Base-by-base conservation (phyloP, 1,140 invertebrate species). In the Drosophila teissieri region DNA sequence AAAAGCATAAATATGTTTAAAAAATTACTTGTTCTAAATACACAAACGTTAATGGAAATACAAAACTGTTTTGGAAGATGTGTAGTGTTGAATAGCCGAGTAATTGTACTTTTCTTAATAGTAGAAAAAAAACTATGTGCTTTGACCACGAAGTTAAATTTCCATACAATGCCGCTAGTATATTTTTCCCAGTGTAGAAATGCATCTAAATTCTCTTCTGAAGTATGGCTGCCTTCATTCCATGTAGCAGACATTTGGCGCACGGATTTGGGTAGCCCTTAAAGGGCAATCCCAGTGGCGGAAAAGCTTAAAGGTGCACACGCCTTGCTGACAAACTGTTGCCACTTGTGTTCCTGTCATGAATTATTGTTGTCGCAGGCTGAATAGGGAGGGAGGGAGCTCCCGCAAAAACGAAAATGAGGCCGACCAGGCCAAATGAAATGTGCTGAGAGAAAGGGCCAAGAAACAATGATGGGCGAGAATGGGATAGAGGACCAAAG, bases 281-380 rank as follows among this genome's bases (percentile, higher is more conserved):
- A 69, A 84, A 84, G 77, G 42, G 48, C 56, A 42, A 36, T 45
- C 53, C 39, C 31, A 45, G 24, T 46, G 36, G n/a, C 22, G 27
- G 40, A 27, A n/a, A 51, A 44, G 17, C 57, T 86, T 86, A 77
- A 88, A 86, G 83, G 65, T 78, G 68, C 67, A 70, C 63, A 56
- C 76, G 68, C 65, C 64, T 49, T 51, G 65, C 84, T 88, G 83
- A 88, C 84, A 88, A 88, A 88, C 83, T 88, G 84, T 88, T 88
- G 84, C 84, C 84, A 88, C 85, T 89, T 88, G 84, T 83, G 68
- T 86, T 54, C 54, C 81, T 68, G 70, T 81, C 65, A 83, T 88
- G 83, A 88, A 88, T 88, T 88, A 88, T 88, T 88, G 83, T 88
- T 89, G 84, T 74, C 79, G 63, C 75, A 57, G 56, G 60, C 82